Conservation (phyloP, 1,140 invertebrate species). For the Oreohelix idahoensis region DNA sequence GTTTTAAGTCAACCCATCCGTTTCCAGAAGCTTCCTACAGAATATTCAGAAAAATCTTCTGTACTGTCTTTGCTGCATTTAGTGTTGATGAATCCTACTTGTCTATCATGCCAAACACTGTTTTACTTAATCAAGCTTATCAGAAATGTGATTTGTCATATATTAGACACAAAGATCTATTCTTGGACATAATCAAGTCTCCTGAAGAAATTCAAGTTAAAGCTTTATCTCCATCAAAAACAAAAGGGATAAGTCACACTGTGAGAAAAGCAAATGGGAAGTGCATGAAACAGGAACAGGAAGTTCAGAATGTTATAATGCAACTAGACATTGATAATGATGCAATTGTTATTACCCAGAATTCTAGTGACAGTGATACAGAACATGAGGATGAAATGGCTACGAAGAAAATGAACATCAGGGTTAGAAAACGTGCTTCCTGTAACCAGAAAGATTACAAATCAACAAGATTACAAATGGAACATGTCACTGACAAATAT, state of each 20-base stretch:
- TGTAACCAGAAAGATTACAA: background rate
- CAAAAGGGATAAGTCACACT: background rate
- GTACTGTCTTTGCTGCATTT: background rate
- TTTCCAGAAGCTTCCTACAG: background rate
- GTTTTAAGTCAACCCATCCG: background rate
- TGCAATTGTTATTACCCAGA: slow-evolving; percentile 8
- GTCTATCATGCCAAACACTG: background rate
- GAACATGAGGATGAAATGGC: background rate
- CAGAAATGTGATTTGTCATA: background rate
- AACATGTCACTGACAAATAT: background rate
- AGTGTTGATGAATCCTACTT: background rate
- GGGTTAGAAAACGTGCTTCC: background rate
- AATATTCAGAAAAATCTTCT: background rate
- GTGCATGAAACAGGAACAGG: background rate
- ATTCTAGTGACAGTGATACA: background rate
- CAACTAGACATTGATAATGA: slow-evolving; percentile 16
- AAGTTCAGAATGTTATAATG: background rate
- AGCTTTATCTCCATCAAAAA: background rate
- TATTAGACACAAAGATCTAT: background rate
- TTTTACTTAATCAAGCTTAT: background rate
- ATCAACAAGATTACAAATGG: background rate
- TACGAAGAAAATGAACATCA: background rate
- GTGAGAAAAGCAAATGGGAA: background rate
- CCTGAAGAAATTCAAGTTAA: background rate
- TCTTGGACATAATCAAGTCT: background rate